phyloP scores from a whole-genome alignment of 2,888 invertebrate genomes.

The Trissolcus brochymenae region DNA sequence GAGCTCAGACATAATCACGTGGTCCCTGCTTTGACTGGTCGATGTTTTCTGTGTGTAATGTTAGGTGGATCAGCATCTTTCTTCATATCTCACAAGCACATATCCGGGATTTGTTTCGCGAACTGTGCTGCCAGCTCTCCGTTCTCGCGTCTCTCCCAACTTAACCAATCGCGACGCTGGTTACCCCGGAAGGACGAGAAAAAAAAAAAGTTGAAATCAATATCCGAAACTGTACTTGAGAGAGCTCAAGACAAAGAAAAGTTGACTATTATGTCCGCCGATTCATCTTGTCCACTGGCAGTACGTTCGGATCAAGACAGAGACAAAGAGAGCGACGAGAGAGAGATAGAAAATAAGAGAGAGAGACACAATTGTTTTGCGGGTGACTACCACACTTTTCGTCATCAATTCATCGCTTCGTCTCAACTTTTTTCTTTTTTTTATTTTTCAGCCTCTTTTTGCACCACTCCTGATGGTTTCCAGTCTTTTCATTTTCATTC shows the following conservation, averaged over 20 bases:
- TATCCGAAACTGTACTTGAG: not conserved
- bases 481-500: conserved; percentile 13
- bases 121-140: conserved; percentile 46
- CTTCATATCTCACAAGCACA: conserved; percentile 29
- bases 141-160: not conserved
- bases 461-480: conserved; percentile 6
- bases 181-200: not conserved
- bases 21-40: conserved; percentile 79
- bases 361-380: conserved; percentile 13
- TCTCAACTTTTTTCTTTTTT: conserved; percentile 18
- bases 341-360: conserved; percentile 26
- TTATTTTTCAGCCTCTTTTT: conserved; percentile 8
- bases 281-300: conserved; percentile 30
- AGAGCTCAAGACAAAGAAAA: not conserved
- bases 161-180: not conserved
- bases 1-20: conserved; percentile 83
- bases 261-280: not conserved
- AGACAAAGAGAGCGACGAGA: conserved; percentile 42
- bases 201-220: conserved; percentile 2
- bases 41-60: conserved; percentile 70
- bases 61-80: conserved; percentile 52
- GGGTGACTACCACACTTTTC: conserved; percentile 17
- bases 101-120: conserved; percentile 29
- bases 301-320: conserved; percentile 38
- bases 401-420: conserved; percentile 49